Evolutionary conservation across 2,113 vertebrate genomes (phyloP), one percentile per base, ranked within the genome.

Genomic region (Thamnaconus septentrionalis): DNA sequence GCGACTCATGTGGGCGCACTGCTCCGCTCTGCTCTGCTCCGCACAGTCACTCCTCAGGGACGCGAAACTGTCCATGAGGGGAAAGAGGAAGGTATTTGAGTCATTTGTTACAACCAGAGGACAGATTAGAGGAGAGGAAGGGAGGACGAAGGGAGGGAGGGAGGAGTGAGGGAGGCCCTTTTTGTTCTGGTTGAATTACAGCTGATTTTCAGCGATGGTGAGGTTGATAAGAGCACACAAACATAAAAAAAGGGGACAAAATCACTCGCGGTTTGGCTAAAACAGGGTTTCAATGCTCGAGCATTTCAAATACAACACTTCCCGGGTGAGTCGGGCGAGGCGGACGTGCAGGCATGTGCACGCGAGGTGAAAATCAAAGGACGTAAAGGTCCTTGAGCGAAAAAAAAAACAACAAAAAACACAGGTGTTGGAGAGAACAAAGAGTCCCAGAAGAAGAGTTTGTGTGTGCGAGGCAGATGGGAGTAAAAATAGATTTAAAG

Each of bases 1-100:
- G 75, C 86, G 81, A 88, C 71, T 81, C 85, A 87, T 85, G 69
- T 76, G 79, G 81, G 81, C 39, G 55, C 74, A 64, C 75, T 71
- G 61, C 69, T 68, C 64, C 63, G n/a, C n/a, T 31, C 18, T 31
- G 18, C 18, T 31, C 18, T 31, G 18, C 18, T 31, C 18, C 18
- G 18, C 18, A 31, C 18, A 31, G 18, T 31, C 18, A 31, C 18
- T 31, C 18, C 18, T 31, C 18, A 31, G 18, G 18, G 18, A 31
- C 1, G 18, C 18, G 2, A 31, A 31, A 79, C 73, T 71, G 79
- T 71, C 76, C 76, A 62, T 84, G 73, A 76, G 77, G 73, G 74
- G 55, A 71, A 61, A 83, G 64, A 49, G 71, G 65, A 78, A 79
- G 71, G 53, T 78, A 74, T 80, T 52, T 69, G 48, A 70, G 50